Evolutionary conservation across 2,113 vertebrate genomes (phyloP), one percentile per base, ranked within the genome.

Genomic region (Spheniscus mendiculus): DNA sequence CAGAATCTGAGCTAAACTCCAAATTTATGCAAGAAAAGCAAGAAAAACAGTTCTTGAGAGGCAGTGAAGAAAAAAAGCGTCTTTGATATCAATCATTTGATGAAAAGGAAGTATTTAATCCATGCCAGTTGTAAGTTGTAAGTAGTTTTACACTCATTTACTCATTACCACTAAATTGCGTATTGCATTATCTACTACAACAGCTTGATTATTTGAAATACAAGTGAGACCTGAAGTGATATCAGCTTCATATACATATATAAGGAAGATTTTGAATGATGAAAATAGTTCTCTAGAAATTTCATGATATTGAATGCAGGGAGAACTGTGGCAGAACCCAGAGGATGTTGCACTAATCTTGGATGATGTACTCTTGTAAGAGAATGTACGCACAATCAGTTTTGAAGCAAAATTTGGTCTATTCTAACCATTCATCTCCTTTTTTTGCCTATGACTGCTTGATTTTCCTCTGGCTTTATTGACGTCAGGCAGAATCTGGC

Each of bases 181-280:
- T 82, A 83, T 87, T 92, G 87, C 59, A 89, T 86, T 71, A 91
- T 92, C 80, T 84, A 63, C 59, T 82, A 40, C 50, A 83, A 67
- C 73, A 93, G 17, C 49, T 87, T 90, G 93, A 86, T 91, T 83
- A 95, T 61, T 80, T 96, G 91, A 94, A 78, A 93, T 81, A 96
- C 34, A 91, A 62, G 70, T 58, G 83, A 95, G 86, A 97, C 71
- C 58, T 74, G 78, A 82, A 92, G 55, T 90, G 65, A 65, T 95
- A 80, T 53, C 21, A 47, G 10, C 56, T 97, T 83, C 44, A 83
- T 84, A 93, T 87, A 76, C 23, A 6, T 20, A 27, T 32, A 52
- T 29, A 50, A 29, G 11, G 88, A 70, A 90, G 34, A n/a, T 40
- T 12, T 70, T 83, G 94, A 90, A 90, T 55, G 38, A 86, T 67